These are phyloP conservation scores for Rotaria sp. DNA, from an alignment of 2,888 invertebrate species.

Conservation along the genomic window DNA sequence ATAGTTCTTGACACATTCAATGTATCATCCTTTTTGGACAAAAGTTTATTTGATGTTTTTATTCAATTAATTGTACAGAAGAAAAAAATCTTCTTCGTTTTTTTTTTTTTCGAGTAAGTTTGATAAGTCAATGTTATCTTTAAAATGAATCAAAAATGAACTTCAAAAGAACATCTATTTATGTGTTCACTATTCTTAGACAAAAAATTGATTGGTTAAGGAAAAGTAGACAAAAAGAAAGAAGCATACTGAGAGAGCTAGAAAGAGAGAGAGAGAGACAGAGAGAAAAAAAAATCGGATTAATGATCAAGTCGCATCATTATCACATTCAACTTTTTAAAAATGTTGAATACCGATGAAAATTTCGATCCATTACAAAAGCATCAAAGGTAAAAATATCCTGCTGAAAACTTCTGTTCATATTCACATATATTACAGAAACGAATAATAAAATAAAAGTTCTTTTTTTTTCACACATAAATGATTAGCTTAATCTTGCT, in stretches of 20 bases:
- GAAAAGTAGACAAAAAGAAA: neutral
- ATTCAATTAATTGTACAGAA: neutral
- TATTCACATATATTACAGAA: neutral
- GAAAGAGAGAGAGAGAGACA: neutral
- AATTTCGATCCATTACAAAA: neutral
- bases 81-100: neutral
- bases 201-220: neutral
- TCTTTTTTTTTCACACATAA: neutral
- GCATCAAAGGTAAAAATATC: neutral
- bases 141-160: neutral
- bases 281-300: neutral
- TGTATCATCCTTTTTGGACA: constrained; percentile 14
- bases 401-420: neutral
- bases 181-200: constrained; percentile 5
- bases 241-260: neutral
- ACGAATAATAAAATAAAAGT: too few species aligned
- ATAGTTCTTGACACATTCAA: constrained; percentile 7
- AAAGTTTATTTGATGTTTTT: neutral
- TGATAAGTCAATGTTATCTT: neutral
- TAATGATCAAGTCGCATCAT: constrained; percentile 22
- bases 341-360: neutral
- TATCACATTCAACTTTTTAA: neutral
- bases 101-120: neutral
- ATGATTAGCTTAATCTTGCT: neutral
- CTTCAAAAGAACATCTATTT: constrained; percentile 10